phyloP scores from a whole-genome alignment of 2,888 invertebrate species.

The Tachina fera region DNA sequence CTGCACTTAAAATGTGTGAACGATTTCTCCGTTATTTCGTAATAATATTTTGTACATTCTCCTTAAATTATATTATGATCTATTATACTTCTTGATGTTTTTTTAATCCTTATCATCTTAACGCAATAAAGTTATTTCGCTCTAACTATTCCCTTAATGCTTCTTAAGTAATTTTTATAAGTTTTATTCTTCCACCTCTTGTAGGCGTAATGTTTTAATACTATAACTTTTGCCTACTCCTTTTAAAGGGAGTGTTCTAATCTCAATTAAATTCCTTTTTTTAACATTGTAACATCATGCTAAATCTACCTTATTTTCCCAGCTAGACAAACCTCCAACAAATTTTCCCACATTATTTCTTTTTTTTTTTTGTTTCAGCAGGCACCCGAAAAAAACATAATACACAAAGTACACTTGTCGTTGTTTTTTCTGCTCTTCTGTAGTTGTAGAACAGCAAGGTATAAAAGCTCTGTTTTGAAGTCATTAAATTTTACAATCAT shows the following conservation, averaged over 20 bases:
- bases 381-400: slow-evolving; percentile 33
- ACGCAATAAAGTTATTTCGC: slow-evolving; percentile 14
- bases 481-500: slow-evolving; percentile 71
- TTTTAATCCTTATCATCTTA: not conserved
- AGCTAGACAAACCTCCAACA: slow-evolving; percentile 44
- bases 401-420: slow-evolving; percentile 46
- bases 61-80: not conserved
- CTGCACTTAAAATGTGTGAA: too few species aligned
- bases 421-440: slow-evolving; percentile 19
- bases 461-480: slow-evolving; percentile 41
- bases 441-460: not conserved
- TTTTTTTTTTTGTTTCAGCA: slow-evolving; percentile 11
- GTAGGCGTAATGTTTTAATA: slow-evolving; percentile 12
- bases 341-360: slow-evolving; percentile 61
- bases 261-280: slow-evolving; percentile 54
- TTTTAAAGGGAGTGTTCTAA: slow-evolving; percentile 41
- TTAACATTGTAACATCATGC: slow-evolving; percentile 47
- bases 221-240: not conserved
- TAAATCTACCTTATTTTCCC: slow-evolving; percentile 33
- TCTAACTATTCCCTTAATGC: not conserved
- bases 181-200: not conserved
- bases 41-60: not conserved
- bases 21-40: too few species aligned
- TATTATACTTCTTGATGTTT: not conserved
- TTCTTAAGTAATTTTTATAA: not conserved